phyloP scores from a whole-genome alignment of 2,888 invertebrate genomes.

The Hypolimnas misippus region DNA sequence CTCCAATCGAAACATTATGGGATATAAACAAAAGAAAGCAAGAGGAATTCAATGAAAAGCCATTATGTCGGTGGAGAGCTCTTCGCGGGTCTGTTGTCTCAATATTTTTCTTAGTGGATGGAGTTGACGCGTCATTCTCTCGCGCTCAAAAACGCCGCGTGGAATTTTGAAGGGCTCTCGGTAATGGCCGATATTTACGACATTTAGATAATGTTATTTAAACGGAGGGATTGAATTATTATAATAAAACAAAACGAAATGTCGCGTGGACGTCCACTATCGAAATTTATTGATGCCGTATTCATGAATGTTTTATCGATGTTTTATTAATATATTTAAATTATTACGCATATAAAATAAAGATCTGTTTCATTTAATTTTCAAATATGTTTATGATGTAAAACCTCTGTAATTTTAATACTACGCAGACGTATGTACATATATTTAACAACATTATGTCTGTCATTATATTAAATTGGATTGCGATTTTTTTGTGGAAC shows the following conservation, averaged over 20 bases:
- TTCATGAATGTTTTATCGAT: slow-evolving; percentile 11
- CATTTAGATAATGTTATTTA: slow-evolving; percentile 79
- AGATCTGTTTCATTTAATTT: not conserved
- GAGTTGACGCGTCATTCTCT: slow-evolving; percentile 80
- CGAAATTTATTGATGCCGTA: slow-evolving; percentile 31
- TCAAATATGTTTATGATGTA: not conserved
- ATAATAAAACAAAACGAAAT: slow-evolving; percentile 62
- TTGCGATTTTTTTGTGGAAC: too few species aligned
- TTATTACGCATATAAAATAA: not conserved
- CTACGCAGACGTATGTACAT: not conserved
- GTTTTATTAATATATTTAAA: slow-evolving; percentile 7
- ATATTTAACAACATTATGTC: too few species aligned
- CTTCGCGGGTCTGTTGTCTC: slow-evolving; percentile 77
- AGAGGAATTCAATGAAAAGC: slow-evolving; percentile 82
- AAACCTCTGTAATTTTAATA: not conserved
- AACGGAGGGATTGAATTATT: slow-evolving; percentile 70
- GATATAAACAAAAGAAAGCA: slow-evolving; percentile 83
- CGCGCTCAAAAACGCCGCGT: slow-evolving; percentile 76
- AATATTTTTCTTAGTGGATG: slow-evolving; percentile 81
- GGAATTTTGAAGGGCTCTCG: slow-evolving; percentile 79
- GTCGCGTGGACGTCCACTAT: slow-evolving; percentile 79
- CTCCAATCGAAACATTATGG: slow-evolving; percentile 83
- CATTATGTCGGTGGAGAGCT: slow-evolving; percentile 80
- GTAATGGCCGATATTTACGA: slow-evolving; percentile 82
- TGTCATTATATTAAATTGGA: too few species aligned